Evolutionary conservation across 2,888 invertebrate genomes (phyloP), one percentile per base, ranked within the genome.

Genomic region (Acronicta leporina): DNA sequence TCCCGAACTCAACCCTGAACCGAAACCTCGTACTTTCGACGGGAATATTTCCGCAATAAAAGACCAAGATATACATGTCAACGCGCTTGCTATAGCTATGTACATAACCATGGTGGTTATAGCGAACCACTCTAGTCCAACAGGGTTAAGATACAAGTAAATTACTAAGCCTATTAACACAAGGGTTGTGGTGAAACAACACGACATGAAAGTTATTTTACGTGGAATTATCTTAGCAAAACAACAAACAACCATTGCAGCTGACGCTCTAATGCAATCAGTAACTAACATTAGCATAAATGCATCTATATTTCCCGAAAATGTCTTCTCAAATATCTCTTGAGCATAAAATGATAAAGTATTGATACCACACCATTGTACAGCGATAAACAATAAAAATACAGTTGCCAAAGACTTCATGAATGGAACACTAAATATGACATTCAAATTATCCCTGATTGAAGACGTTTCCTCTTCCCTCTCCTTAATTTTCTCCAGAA

Each of bases 21-120:
- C 87, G 15, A 89, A 68, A 2, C 90, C 90, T 10, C 90, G 79
- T 2, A 88, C 68, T 47, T 80, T 81, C 14, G 80, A 72, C 8
- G 89, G 86, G 57, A 87, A 90, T 61, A 90, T 75, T 63, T 90
- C 90, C 0, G 86, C 77, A 0, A 86, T 70, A 60, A 88, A 87
- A 2, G 87, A 79, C 89, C 88, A 89, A 9, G 84, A 77, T 46
- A 86, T 67, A 49, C 80, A 79, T 0, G 80, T 75, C 7, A 86
- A 49, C 0, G 66, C 66, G 63, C 85, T 83, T 3, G 84, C 81
- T 44, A 76, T 62, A 15, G 64, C 68, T 33, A 87, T 78, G 40
- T 86, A 90, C 3, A 79, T 11, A 40, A 88, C 63, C 43, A 87
- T 64, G 35, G 82, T 69, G 7, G 59, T 65, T 25, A 89, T 53